Evolutionary conservation across 2,113 vertebrate species (phyloP).

Genomic region (Myiagra hebetior): DNA sequence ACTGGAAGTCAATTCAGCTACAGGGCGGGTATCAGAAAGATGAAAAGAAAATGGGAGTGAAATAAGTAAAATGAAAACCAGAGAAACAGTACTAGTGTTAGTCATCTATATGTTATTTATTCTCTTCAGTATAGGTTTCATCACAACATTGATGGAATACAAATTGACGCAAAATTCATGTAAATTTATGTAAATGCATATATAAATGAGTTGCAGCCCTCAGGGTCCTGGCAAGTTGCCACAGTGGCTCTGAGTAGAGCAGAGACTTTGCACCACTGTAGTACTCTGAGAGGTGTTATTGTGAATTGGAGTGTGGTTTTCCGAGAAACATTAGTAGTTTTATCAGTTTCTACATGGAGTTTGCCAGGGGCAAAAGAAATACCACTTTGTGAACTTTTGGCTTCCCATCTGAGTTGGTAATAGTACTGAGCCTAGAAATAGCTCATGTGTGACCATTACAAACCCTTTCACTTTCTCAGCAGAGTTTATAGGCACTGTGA

Average conservation of each 20-base stretch:
- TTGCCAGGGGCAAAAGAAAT: constrained; percentile 46
- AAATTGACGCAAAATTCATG: constrained; percentile 58
- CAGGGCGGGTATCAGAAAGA: background rate
- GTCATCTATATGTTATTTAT: constrained; percentile 43
- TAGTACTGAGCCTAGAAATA: constrained; percentile 27
- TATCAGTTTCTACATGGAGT: constrained; percentile 34
- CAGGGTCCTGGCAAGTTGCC: constrained; percentile 62
- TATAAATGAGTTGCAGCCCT: constrained; percentile 64
- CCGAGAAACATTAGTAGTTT: constrained; percentile 35
- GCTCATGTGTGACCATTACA: constrained; percentile 40
- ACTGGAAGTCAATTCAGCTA: background rate
- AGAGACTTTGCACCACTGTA: constrained; percentile 38
- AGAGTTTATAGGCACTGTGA: constrained; percentile 29
- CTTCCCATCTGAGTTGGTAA: constrained; percentile 40
- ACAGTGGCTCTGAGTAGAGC: constrained; percentile 40
- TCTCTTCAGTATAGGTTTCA: constrained; percentile 51
- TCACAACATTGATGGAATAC: constrained; percentile 34
- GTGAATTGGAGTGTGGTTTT: constrained; percentile 48
- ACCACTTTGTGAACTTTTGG: constrained; percentile 50
- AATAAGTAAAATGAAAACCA: background rate
- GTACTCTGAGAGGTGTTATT: constrained; percentile 43
- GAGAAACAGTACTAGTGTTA: background rate
- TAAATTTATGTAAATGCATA: constrained; percentile 68
- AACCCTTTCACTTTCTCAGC: constrained; percentile 32
- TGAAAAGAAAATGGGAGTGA: background rate